phyloP scores from a whole-genome alignment of 1,140 invertebrate species.

The Lepidurus arcticus region DNA sequence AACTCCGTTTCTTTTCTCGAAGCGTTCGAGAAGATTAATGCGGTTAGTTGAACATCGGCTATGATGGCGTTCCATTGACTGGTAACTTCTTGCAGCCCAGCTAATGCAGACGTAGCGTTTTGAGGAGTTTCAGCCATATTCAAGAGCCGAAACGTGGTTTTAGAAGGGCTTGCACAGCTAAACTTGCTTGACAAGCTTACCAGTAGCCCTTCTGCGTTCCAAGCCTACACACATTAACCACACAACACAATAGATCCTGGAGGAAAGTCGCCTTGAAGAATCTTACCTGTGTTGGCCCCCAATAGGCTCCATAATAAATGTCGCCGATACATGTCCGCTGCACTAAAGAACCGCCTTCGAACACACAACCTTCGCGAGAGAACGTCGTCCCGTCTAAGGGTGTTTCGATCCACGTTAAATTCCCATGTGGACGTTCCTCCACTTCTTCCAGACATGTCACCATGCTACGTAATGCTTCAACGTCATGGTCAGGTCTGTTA shows the following conservation, averaged over 20 bases:
- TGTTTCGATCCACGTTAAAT: background rate
- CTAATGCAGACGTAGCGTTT: background rate
- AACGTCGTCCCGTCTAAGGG: background rate
- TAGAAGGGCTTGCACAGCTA: background rate
- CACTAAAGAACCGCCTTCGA: background rate
- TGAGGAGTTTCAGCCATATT: background rate
- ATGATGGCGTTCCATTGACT: background rate
- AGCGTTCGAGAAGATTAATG: too few species aligned
- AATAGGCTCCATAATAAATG: background rate
- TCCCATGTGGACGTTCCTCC: background rate
- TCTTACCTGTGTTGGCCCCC: background rate
- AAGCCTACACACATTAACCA: background rate
- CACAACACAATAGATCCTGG: background rate
- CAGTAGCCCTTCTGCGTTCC: background rate
- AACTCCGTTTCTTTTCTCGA: too few species aligned
- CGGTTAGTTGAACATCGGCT: background rate
- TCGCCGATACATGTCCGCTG: conserved; percentile 1
- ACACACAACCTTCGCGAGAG: background rate
- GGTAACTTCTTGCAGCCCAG: background rate
- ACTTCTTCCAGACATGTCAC: background rate
- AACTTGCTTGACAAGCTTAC: background rate
- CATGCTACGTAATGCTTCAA: background rate
- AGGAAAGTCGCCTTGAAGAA: too few species aligned
- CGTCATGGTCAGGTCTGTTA: background rate
- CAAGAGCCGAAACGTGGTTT: background rate